Conservation (phyloP, 2,888 invertebrate species). For the Leptopilina drosophilae region DNA sequence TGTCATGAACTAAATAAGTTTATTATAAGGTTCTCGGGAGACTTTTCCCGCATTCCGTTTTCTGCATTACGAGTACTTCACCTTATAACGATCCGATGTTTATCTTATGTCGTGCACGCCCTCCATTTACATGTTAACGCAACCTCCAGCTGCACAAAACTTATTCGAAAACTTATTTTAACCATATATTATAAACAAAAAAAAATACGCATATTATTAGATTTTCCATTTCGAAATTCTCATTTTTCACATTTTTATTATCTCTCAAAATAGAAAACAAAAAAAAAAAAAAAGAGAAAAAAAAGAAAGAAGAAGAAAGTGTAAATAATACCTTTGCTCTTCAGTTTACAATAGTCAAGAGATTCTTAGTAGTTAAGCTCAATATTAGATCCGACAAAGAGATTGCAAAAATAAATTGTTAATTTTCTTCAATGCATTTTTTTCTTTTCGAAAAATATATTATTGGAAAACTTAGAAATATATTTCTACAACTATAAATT, state of each 20-base stretch:
- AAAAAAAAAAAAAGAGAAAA: background rate
- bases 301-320: background rate
- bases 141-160: constrained; percentile 19
- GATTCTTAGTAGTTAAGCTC: too few relatives aligned
- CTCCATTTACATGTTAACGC: constrained; percentile 35
- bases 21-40: constrained; percentile 29
- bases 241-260: background rate
- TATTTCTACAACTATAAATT: too few relatives aligned
- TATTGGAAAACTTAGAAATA: too few relatives aligned
- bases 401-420: too few relatives aligned
- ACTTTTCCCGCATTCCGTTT: constrained; percentile 37
- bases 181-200: background rate
- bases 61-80: constrained; percentile 36
- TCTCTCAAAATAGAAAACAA: background rate
- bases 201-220: background rate
- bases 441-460: too few relatives aligned
- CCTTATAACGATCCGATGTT: constrained; percentile 38
- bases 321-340: background rate
- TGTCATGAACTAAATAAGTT: constrained; percentile 37
- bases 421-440: too few relatives aligned
- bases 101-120: constrained; percentile 37
- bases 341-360: too few relatives aligned
- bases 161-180: constrained; percentile 12
- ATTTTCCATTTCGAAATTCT: background rate
- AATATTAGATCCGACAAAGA: too few relatives aligned